Evolutionary conservation across 2,797 vertebrate species (phyloP).

Genomic region (Sebastes vulpes): DNA sequence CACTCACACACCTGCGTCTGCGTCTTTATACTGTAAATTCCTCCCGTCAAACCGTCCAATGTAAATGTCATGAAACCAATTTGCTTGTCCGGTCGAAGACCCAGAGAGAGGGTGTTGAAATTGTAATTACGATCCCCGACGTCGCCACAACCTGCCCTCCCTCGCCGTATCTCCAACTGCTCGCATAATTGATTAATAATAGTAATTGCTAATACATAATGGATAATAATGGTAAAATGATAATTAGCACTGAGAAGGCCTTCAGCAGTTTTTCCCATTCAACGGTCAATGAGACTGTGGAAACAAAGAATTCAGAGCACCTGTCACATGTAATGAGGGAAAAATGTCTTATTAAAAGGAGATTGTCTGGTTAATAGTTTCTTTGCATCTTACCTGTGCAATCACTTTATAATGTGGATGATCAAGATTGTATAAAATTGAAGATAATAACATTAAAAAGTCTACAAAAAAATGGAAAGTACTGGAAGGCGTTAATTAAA

Average conservation of each 20-base stretch:
- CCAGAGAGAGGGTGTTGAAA: slow-evolving; percentile 8
- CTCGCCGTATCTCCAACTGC: slow-evolving; percentile 8
- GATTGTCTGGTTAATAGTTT: neutral
- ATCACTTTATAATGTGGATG: neutral
- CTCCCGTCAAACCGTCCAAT: slow-evolving; percentile 20
- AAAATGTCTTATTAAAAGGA: slow-evolving; percentile 11
- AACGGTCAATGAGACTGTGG: neutral
- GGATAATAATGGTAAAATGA: slow-evolving; percentile 54
- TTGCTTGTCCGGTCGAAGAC: slow-evolving; percentile 6
- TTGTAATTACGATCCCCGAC: slow-evolving; percentile 24
- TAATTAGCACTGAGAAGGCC: slow-evolving; percentile 32
- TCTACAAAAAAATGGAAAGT: neutral
- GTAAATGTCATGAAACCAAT: slow-evolving; percentile 62
- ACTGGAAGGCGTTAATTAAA: neutral
- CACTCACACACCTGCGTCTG: neutral
- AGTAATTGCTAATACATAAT: slow-evolving; percentile 65
- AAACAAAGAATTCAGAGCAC: neutral
- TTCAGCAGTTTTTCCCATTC: slow-evolving; percentile 21
- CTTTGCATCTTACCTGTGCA: neutral
- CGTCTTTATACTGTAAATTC: neutral
- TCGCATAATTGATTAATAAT: slow-evolving; percentile 60
- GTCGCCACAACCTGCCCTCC: slow-evolving; percentile 13
- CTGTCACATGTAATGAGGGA: slow-evolving; percentile 1
- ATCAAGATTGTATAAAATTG: neutral
- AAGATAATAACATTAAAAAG: neutral